These are phyloP conservation scores for Unio pictorum DNA, from an alignment of 2,888 invertebrate genomes.

Conservation along the genomic window DNA sequence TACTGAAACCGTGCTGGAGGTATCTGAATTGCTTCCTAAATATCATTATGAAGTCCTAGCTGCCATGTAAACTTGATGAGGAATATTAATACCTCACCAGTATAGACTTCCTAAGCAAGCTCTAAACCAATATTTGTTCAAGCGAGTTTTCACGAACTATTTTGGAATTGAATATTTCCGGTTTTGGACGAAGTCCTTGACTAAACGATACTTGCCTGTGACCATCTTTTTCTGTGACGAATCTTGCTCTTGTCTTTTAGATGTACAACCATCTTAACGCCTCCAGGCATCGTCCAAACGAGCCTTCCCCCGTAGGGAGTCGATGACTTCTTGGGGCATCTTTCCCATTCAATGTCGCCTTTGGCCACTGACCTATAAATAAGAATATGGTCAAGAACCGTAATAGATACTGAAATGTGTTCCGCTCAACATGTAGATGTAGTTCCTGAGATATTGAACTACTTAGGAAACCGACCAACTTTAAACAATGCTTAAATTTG, in stretches of 20 bases:
- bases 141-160: too few species aligned
- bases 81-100: too few species aligned
- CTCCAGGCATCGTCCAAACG: constrained; percentile 94
- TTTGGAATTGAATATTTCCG: too few species aligned
- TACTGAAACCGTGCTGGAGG: too few species aligned
- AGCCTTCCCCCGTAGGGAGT: constrained; percentile 97
- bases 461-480: too few species aligned
- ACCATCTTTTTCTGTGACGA: constrained; percentile 98
- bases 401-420: not conserved
- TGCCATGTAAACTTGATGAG: too few species aligned
- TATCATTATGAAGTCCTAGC: too few species aligned
- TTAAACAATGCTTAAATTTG: too few species aligned
- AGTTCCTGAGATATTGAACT: not conserved
- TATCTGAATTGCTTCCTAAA: too few species aligned
- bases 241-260: constrained; percentile 97
- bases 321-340: constrained; percentile 90
- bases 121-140: too few species aligned
- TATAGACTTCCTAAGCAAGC: too few species aligned
- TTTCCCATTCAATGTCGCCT: constrained; percentile 88
- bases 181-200: too few species aligned
- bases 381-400: not conserved
- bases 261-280: constrained; percentile 96
- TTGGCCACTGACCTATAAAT: constrained; percentile 81
- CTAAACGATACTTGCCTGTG: constrained; percentile 79
- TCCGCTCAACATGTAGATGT: not conserved